Base-by-base conservation (phyloP, 2,113 vertebrate genomes). In the Tetraodon nigroviridis region DNA sequence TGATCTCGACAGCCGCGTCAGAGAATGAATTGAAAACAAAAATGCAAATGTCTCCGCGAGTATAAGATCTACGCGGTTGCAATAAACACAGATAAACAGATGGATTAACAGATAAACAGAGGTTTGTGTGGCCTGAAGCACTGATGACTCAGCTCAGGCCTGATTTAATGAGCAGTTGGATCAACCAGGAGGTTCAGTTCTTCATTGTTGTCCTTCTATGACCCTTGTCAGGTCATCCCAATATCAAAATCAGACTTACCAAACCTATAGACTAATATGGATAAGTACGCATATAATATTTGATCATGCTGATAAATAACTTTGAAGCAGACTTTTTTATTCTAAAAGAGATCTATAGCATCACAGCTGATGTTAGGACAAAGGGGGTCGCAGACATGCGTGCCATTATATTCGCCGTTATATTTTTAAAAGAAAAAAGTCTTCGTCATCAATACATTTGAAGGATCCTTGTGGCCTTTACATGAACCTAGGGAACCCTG, bases 131-230 rank as follows among this genome's bases (percentile, higher is more conserved):
- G 32, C 32, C 32, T 37, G 32, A 37, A 37, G 32, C 32, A 10
- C 32, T 37, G 8, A 12, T 37, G 24, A 27, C 54, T 55, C 49
- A 24, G 59, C 40, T 44, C 45, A 44, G 51, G 61, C 53, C 57
- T 40, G 37, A 54, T 61, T 42, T 64, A 61, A 58, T 61, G 58
- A 47, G 48, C 32, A 37, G 32, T 37, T 37, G 32, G 32, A 37
- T 37, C 2, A 10, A 37, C 32, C 32, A 2, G 32, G 32, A 8
- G 12, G 24, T 27, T 6, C 24, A 27, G 24, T 27, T 27, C 3
- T 27, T 27, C 7, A 27, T 27, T 27, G 24, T 27, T 12, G 32
- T 37, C 1, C 10, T 12, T 1, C 2, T 11, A 8, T 37, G 32
- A 37, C 32, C 32, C 11, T 2, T 37, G 32, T 37, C 8, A 37